Evolutionary conservation across 1,140 invertebrate species (phyloP).

Genomic region (Drosophila sechellia): DNA sequence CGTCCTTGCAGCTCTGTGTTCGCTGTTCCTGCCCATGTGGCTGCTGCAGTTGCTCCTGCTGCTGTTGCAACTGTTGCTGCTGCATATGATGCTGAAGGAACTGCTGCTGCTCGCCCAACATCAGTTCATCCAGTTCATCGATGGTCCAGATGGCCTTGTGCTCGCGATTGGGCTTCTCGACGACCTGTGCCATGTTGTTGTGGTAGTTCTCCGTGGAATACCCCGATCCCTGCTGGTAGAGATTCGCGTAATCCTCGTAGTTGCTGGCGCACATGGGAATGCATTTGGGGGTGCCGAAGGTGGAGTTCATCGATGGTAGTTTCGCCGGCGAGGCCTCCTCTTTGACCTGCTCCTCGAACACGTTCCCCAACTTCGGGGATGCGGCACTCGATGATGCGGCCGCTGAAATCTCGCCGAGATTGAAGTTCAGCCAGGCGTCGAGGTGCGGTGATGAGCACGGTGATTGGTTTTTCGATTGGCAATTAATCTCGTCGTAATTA

Average conservation of each 20-base stretch:
- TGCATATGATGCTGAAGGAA: slow-evolving; percentile 7
- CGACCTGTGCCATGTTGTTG: slow-evolving; percentile 58
- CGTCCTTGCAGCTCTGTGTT: background rate
- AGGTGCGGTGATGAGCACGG: slow-evolving; percentile 83
- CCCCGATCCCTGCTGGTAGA: slow-evolving; percentile 43
- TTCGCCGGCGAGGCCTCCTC: slow-evolving; percentile 48
- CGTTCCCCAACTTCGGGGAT: slow-evolving; percentile 69
- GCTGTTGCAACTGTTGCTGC: slow-evolving; percentile 1
- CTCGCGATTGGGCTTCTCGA: slow-evolving; percentile 78
- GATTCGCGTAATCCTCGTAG: slow-evolving; percentile 64
- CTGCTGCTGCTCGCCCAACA: slow-evolving; percentile 41
- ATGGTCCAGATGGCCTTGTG: slow-evolving; percentile 83
- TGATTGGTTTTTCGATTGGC: slow-evolving; percentile 84
- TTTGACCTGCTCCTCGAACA: slow-evolving; percentile 58
- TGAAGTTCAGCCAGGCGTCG: slow-evolving; percentile 82
- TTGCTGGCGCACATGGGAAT: slow-evolving; percentile 58
- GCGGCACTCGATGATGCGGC: slow-evolving; percentile 1
- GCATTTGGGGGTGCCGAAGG: slow-evolving; percentile 80
- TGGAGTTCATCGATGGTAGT: slow-evolving; percentile 79
- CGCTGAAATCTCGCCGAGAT: slow-evolving; percentile 60
- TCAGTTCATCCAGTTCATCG: slow-evolving; percentile 74
- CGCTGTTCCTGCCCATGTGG: background rate
- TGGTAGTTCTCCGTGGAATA: slow-evolving; percentile 66
- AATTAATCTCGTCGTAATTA: slow-evolving; percentile 84
- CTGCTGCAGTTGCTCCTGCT: slow-evolving; percentile 6